These are phyloP conservation scores for Andrena bicolor DNA, from an alignment of 2,888 invertebrate genomes.

Conservation along the genomic window DNA sequence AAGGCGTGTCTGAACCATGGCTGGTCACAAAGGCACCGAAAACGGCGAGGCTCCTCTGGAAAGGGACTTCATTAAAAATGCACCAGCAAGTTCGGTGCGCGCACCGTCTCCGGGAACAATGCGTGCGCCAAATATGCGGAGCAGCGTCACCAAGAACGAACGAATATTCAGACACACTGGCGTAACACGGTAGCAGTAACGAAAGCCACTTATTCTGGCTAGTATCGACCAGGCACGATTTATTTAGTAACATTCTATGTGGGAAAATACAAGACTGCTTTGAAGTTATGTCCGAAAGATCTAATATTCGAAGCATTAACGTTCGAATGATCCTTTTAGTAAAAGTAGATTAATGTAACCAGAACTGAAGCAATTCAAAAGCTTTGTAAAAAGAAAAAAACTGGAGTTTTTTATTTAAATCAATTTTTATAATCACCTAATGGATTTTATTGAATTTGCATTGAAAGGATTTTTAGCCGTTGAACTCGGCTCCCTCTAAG, in stretches of 20 bases:
- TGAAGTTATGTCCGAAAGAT: too few relatives aligned
- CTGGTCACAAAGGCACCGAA: constrained; percentile 53
- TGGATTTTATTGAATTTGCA: too few relatives aligned
- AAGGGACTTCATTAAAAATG: constrained; percentile 69
- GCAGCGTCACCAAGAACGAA: constrained; percentile 41
- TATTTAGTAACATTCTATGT: background rate
- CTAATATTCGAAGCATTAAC: too few relatives aligned
- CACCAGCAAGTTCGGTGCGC: constrained; percentile 52
- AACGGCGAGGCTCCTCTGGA: constrained; percentile 27
- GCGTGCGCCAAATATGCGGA: constrained; percentile 66
- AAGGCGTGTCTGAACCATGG: constrained; percentile 34
- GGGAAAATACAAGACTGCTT: background rate
- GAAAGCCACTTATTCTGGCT: background rate
- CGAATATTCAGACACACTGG: constrained; percentile 6
- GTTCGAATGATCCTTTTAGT: too few relatives aligned
- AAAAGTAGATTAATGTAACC: too few relatives aligned
- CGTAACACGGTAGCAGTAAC: background rate
- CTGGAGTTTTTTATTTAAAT: too few relatives aligned
- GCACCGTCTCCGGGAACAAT: constrained; percentile 62
- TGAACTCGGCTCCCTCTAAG: too few relatives aligned
- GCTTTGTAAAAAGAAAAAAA: too few relatives aligned
- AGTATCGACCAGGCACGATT: background rate
- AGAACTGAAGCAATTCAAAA: too few relatives aligned
- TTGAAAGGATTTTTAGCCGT: too few relatives aligned
- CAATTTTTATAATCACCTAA: too few relatives aligned